These are phyloP conservation scores for Melanostoma scalare DNA, from an alignment of 2,888 invertebrate species.

Conservation along the genomic window DNA sequence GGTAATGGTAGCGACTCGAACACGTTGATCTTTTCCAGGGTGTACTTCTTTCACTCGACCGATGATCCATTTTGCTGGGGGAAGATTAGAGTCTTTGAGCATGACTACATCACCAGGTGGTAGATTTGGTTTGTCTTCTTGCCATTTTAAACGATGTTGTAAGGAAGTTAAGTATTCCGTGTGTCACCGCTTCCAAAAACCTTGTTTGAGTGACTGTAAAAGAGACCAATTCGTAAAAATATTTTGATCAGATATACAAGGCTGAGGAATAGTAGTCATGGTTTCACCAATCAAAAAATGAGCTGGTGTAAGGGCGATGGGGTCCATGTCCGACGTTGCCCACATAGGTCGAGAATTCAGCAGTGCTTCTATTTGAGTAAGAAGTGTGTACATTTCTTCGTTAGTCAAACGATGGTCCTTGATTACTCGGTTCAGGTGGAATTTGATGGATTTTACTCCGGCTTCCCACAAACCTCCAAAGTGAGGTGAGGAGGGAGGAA, in stretches of 20 bases:
- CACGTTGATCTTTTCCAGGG: background rate
- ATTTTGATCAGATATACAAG: background rate
- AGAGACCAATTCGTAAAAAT: too few species aligned
- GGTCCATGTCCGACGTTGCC: slow-evolving; percentile 9
- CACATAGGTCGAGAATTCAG: background rate
- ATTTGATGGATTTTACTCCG: too few species aligned
- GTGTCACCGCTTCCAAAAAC: slow-evolving; percentile 1
- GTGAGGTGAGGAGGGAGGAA: too few species aligned
- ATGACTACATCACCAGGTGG: slow-evolving; percentile 16
- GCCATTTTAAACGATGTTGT: slow-evolving; percentile 8
- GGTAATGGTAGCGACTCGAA: slow-evolving; percentile 7
- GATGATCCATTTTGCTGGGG: slow-evolving; percentile 8
- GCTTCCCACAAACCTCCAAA: too few species aligned
- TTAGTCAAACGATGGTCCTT: too few species aligned
- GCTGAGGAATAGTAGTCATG: slow-evolving; percentile 7
- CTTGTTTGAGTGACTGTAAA: background rate
- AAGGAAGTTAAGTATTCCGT: background rate
- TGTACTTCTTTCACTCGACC: slow-evolving; percentile 11
- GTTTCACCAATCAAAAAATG: background rate
- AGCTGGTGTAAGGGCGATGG: background rate
- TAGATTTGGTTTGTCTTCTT: background rate
- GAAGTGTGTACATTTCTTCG: background rate
- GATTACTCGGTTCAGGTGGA: too few species aligned
- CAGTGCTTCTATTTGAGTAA: slow-evolving; percentile 7
- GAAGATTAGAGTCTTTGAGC: slow-evolving; percentile 5